phyloP scores from a whole-genome alignment of 2,113 vertebrate species.

The Crotalus horridus region DNA sequence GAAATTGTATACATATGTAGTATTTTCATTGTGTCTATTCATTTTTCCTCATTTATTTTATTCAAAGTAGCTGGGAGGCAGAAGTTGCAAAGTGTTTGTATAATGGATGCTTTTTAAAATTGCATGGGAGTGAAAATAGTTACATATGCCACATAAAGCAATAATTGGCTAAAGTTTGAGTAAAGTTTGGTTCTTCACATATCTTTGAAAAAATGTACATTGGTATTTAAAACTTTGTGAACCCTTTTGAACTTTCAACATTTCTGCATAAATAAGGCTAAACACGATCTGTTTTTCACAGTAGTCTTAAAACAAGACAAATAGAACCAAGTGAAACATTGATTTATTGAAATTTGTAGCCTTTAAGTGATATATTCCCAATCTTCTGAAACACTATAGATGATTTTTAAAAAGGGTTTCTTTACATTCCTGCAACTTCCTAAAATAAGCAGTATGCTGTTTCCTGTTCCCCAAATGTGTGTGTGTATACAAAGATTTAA shows the following conservation, averaged over 20 bases:
- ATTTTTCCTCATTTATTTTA: constrained; percentile 5
- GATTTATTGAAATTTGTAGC: neutral
- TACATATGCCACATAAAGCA: constrained; percentile 13
- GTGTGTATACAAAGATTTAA: constrained; percentile 11
- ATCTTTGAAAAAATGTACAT: constrained; percentile 31
- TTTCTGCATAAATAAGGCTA: no score
- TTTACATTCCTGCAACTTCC: neutral
- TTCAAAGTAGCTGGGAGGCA: constrained; percentile 23
- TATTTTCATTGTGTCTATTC: constrained; percentile 28
- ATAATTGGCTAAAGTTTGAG: neutral
- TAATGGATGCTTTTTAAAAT: neutral
- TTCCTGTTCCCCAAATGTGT: constrained; percentile 8
- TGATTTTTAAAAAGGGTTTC: neutral
- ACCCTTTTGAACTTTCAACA: neutral
- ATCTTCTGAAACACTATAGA: neutral
- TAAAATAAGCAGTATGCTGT: neutral
- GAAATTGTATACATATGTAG: constrained; percentile 18
- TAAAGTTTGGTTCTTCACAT: constrained; percentile 7
- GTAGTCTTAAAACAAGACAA: neutral
- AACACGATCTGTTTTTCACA: neutral
- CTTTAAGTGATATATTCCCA: neutral
- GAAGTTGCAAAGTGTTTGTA: constrained; percentile 7
- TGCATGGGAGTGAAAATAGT: constrained; percentile 13
- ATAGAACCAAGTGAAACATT: neutral
- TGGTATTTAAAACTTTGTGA: neutral